Base-by-base conservation (phyloP, 2,113 vertebrate genomes). In the Gasterosteus aculeatus region DNA sequence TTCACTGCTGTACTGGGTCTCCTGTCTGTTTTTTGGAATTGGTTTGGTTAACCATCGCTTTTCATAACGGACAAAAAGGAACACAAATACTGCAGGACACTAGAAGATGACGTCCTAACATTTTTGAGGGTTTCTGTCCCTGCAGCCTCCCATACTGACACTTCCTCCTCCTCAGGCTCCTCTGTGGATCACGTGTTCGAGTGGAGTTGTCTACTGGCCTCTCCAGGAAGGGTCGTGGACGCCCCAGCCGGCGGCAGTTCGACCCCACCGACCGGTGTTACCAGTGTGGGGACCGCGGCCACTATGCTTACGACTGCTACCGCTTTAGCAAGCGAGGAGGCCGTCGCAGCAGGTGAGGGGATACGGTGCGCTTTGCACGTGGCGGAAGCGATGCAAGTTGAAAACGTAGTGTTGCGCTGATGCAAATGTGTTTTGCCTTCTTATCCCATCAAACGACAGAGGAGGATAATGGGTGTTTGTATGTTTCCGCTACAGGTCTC, bases 231-330 rank as follows among this genome's bases (percentile, higher is more conserved):
- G 93, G 94, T 7, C 93, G 94, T 0, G 95, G 95, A 3, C 94
- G 95, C 5, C 94, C 94, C 8, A 94, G 94, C 39, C 91, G 95
- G 2, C 92, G 95, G n/a, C 94, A 94, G 74, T 95, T 95, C 49
- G 95, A 95, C 79, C 95, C 95, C 29, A 93, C 93, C 3, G 95
- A 95, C 26, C 91, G 94, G 0, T 95, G 95, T 66, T 95, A 95
- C 80, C 94, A 95, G 85, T 95, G 95, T 62, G 95, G 95, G 2
- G 94, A 95, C 65, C 80, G 91, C 1, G 95, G 95, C 60, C 95
- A 95, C 78, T 95, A 95, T 2, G 95, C 95, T 26, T 95, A 95
- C 0, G 95, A 95, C 88, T 95, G 95, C 90, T 95, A 95, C 81
- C 94, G 94, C 60, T 95, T 94, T 75, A 95, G 87, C 90, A 95